A percentile compares a stretch with the other conserved stretches of the same genome.
phyloP scores from a whole-genome alignment of 2,888 invertebrate species.

The Stramonita haemastoma region DNA sequence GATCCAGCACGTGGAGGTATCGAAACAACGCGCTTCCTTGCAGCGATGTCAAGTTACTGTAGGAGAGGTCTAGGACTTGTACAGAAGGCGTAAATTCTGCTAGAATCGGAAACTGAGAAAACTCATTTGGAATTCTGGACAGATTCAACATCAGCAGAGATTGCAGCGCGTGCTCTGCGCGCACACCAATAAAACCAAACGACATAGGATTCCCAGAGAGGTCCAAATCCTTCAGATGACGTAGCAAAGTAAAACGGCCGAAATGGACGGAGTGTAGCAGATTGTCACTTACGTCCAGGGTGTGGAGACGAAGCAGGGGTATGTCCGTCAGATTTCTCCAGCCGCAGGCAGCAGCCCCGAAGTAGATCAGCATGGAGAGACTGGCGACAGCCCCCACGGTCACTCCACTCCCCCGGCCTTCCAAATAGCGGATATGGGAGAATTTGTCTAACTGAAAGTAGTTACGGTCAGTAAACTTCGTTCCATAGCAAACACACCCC shows the following conservation, averaged over 20 bases:
- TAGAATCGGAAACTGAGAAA: not conserved
- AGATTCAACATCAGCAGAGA: not conserved
- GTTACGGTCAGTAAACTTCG: not conserved
- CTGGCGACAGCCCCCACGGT: no score
- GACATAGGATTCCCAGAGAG: not conserved
- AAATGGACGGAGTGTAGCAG: not conserved
- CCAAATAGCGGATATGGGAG: not conserved
- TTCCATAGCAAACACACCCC: not conserved
- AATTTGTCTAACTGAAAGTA: not conserved
- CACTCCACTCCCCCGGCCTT: not conserved
- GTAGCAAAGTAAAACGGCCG: not conserved
- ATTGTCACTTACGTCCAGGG: not conserved
- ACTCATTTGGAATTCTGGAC: not conserved
- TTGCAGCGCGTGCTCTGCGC: not conserved
- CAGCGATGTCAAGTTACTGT: not conserved
- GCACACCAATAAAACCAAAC: not conserved
- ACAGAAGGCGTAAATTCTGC: not conserved
- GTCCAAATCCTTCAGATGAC: not conserved
- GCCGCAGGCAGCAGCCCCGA: not conserved
- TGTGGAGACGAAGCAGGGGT: not conserved
- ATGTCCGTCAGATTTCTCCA: not conserved
- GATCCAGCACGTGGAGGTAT: not conserved
- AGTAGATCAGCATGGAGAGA: not conserved
- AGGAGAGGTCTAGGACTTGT: not conserved
- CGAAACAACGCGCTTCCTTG: not conserved